A percentile compares a stretch with the other conserved stretches of the same genome.
Conservation (phyloP, 37 sponge, comb jelly and placozoan genomes). For the Petrosia ficiformis region DNA sequence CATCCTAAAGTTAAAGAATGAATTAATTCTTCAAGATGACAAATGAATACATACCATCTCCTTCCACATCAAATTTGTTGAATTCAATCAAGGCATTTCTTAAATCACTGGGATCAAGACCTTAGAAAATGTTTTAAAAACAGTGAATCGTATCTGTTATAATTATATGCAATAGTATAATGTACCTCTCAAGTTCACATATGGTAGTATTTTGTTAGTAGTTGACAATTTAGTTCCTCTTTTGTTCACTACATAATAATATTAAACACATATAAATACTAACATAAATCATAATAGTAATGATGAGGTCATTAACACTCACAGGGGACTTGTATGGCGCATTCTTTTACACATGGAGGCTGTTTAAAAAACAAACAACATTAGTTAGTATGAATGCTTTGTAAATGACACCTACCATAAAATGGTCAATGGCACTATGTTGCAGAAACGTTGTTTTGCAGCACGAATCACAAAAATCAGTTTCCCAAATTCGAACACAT, state of each 20-base stretch:
- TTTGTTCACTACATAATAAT: slow-evolving; percentile 25
- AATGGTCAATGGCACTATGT: slow-evolving; percentile 69
- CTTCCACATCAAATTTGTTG: slow-evolving; percentile 53
- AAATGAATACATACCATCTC: slow-evolving; percentile 27
- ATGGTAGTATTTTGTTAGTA: slow-evolving; percentile 38
- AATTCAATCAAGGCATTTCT: slow-evolving; percentile 59
- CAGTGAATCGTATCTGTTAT: neutral
- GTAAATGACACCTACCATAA: slow-evolving; percentile 32
- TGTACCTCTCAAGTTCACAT: slow-evolving; percentile 68
- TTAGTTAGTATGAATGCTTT: neutral
- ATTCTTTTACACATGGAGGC: slow-evolving; percentile 50
- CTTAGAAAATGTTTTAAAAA: no score
- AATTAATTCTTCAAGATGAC: neutral
- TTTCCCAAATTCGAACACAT: slow-evolving; percentile 25
- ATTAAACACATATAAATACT: neutral
- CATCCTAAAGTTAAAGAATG: slow-evolving; percentile 34
- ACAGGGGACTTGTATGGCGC: slow-evolving; percentile 53
- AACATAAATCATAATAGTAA: no score
- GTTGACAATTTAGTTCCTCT: slow-evolving; percentile 45
- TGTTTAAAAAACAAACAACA: neutral
- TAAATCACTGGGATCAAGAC: slow-evolving; percentile 50
- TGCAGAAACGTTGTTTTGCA: slow-evolving; percentile 45
- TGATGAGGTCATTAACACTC: no score
- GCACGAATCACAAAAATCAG: slow-evolving; percentile 55
- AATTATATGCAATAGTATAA: neutral